Evolutionary conservation across 2,888 invertebrate species (phyloP), one percentile per base, ranked within the genome.

Genomic region (Eupithecia centaureata): DNA sequence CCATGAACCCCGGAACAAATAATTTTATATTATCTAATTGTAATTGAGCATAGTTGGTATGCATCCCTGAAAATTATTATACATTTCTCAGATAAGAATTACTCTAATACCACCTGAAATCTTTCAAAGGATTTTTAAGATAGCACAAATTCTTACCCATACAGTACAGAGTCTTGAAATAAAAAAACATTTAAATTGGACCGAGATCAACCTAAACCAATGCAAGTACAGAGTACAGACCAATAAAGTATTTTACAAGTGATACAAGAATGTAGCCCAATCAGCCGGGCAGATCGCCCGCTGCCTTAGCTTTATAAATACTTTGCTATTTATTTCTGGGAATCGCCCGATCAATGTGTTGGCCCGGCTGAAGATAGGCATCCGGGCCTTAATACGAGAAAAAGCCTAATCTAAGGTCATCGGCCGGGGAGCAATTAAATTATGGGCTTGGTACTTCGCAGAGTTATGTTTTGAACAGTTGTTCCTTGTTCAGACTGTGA

Each of bases 201-300:
- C 59, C 30, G 61, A 30, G 35, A 76, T 82, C 84, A 86, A 75
- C 84, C 70, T 79, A 70, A 72, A 68, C 35, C 64, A 73, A 63
- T 54, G 76, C 74, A 73, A 85, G 82, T 47, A 47, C 47, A 56
- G n/a, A 52, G 15, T 86, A 78, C 76, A 83, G 69, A 80, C 86
- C 92, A 91, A 92, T 92, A 92, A 92, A 92, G 91, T 91, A 92
- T 92, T 90, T 89, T 90, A 91, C 92, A 92, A 92, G 92, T 92
- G 92, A 91, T 92, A 92, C 91, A 87, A 90, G 91, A 90, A 87
- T 85, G 86, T 85, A 82, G 79, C 77, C 81, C 86, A 90, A 92
- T 92, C 92, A 83, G 73, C 76, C 82, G 77, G 84, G 86, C 86
- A 83, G 87, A 92, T 92, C 91, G 86, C 82, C 80, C 81, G 82